phyloP scores from a whole-genome alignment of 2,113 vertebrate species.

The Struthidea cinerea region DNA sequence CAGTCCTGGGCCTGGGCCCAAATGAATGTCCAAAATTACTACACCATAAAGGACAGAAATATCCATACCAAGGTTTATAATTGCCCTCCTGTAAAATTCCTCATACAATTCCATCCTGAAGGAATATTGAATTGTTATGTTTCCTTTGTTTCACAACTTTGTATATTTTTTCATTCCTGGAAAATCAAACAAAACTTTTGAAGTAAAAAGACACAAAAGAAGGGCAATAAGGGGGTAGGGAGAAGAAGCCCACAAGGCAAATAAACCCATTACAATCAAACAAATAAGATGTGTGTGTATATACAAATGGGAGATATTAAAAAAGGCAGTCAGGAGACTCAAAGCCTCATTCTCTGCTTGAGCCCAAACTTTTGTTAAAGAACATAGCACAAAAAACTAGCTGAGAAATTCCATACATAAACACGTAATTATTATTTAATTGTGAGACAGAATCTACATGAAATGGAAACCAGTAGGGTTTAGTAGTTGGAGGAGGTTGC shows the following conservation, averaged over 20 bases:
- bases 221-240: background rate
- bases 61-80: background rate
- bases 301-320: background rate
- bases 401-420: background rate
- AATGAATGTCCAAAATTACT: background rate
- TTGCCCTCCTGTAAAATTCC: background rate
- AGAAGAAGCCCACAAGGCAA: background rate
- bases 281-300: background rate
- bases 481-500: background rate
- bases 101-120: background rate
- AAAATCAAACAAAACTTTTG: background rate
- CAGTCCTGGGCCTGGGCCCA: background rate
- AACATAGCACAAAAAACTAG: background rate
- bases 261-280: background rate
- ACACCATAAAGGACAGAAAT: background rate
- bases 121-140: background rate
- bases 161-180: background rate
- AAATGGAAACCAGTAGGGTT: background rate
- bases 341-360: background rate
- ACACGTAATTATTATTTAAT: background rate
- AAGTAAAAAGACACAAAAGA: background rate
- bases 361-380: background rate
- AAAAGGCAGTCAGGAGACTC: background rate
- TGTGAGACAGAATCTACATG: background rate
- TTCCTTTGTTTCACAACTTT: background rate